phyloP scores from a whole-genome alignment of 2,113 vertebrate species.

The Globicephala melas region DNA sequence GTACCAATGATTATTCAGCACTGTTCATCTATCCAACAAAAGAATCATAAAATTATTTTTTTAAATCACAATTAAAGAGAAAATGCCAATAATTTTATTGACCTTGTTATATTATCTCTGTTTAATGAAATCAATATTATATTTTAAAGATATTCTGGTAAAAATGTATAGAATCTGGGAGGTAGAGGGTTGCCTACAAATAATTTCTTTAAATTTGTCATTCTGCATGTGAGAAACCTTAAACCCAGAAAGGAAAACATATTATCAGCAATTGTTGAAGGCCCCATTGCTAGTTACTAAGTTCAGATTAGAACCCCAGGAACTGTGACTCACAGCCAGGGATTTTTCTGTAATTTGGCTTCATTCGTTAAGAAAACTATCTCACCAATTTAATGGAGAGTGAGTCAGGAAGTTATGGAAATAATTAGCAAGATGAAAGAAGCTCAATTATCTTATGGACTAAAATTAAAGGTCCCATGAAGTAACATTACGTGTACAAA shows the following conservation, averaged over 20 bases:
- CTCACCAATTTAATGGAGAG: background rate
- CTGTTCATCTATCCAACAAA: background rate
- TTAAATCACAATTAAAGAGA: background rate
- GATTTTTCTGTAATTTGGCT: background rate
- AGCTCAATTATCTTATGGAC: background rate
- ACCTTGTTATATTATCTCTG: background rate
- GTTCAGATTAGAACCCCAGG: background rate
- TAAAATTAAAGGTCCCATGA: slow-evolving; percentile 36
- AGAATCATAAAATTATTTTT: background rate
- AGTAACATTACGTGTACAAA: accelerated
- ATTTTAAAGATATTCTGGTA: background rate
- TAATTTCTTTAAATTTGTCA: background rate
- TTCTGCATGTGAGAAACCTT: background rate
- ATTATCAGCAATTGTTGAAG: background rate
- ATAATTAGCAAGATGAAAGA: background rate
- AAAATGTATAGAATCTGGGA: background rate
- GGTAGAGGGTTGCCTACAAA: background rate
- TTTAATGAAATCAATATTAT: background rate
- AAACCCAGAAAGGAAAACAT: background rate
- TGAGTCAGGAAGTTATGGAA: background rate
- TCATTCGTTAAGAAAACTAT: background rate
- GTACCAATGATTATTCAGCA: background rate
- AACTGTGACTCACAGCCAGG: background rate
- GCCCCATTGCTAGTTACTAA: background rate
- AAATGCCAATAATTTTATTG: background rate